Evolutionary conservation across 2,797 vertebrate species (phyloP), one percentile per base, ranked within the genome.

Genomic region (Simalia tracyae): DNA sequence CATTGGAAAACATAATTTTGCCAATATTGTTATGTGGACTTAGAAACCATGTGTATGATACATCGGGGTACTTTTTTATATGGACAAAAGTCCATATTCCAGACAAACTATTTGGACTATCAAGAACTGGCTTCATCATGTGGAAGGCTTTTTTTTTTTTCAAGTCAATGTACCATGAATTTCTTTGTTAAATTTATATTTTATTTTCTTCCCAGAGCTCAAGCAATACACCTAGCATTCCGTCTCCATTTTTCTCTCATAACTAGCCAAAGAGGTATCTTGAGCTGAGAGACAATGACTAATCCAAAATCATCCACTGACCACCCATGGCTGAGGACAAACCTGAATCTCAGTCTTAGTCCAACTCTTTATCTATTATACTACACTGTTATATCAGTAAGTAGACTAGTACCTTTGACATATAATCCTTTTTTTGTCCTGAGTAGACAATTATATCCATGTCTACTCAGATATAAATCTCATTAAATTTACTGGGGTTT

Each of bases 1-100:
- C 86, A 95, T 92, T 96, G 96, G 89, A 63, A 94, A 54, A 46
- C 57, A 92, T 95, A 93, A 68, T 93, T 94, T 89, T 63, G 56
- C 92, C 90, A 91, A 91, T 87, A 90, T 92, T 94, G 61, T 95
- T 94, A 90, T 91, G 95, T 95, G 59, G 24, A 4, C 12, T 89
- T 76, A 28, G 31, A 31, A 81, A 81, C 12, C 42, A 63, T 36
- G 11, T 36, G 46, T 2, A 4, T 60, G 26, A 26, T 63, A 56
- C 50, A 8, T 63, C 12, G 28, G 11, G 2, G 7, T 54, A 54
- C 50, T 54, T 54, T 54, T 8, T 9, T 54, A 54, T 54, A 54
- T 54, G 50, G 50, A 54, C 50, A 50, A 50, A 50, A 50, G 50
- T 5, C 50, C 50, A 54, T 54, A 54, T 54, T 54, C 50, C 36